Conservation (phyloP, 2,888 invertebrate species). For the Arctia plantaginis region DNA sequence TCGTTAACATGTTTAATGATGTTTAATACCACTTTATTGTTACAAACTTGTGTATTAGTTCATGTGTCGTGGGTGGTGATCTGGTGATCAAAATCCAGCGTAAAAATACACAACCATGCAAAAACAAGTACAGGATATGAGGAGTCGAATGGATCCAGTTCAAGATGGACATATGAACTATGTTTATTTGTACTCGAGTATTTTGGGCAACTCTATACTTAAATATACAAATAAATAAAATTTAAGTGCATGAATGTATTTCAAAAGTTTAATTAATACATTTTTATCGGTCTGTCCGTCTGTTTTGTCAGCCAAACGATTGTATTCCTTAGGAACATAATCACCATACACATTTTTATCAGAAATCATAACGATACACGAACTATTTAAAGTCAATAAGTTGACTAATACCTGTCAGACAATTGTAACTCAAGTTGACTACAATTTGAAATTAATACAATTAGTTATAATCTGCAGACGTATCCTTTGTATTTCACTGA, state of each 20-base stretch:
- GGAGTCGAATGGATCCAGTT: no score
- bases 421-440: neutral
- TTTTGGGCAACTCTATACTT: neutral
- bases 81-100: neutral
- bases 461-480: slow-evolving; percentile 13
- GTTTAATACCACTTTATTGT: neutral
- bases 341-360: neutral
- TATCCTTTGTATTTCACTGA: slow-evolving; percentile 17
- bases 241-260: no score
- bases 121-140: no score
- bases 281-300: neutral
- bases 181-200: no score
- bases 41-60: neutral
- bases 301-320: neutral
- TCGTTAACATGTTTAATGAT: neutral
- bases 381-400: neutral
- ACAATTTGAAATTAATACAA: slow-evolving; percentile 9
- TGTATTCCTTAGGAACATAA: neutral
- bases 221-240: neutral
- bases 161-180: no score
- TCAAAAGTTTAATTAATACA: neutral
- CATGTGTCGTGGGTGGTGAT: neutral
- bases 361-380: neutral
- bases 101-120: neutral
- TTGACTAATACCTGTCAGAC: neutral